A percentile compares a stretch with the other conserved stretches of the same genome.
Evolutionary conservation across 53 echinoderm and acorn worm genomes (phyloP).

Genomic region (Hippasteria phrygiana): DNA sequence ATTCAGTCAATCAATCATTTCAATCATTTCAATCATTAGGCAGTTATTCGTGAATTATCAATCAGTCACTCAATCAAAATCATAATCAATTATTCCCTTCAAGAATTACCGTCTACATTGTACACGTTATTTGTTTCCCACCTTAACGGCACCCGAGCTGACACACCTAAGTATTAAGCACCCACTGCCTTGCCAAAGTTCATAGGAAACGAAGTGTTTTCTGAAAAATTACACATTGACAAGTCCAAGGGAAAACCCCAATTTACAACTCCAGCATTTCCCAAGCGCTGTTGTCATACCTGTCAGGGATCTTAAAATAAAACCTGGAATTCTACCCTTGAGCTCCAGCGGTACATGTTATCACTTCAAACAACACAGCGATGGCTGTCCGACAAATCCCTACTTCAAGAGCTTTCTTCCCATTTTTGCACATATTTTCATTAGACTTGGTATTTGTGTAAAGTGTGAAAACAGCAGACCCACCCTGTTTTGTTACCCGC

Average conservation of each 20-base stretch:
- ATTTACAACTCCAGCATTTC: slow-evolving; percentile 36
- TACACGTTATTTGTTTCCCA: background rate
- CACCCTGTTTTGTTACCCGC: background rate
- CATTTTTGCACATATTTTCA: background rate
- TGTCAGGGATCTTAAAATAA: slow-evolving; percentile 7
- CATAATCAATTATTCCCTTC: too few relatives aligned
- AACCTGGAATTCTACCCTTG: background rate
- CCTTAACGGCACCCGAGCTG: too few relatives aligned
- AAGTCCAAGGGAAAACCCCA: slow-evolving; percentile 54
- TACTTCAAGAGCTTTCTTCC: background rate
- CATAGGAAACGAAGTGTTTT: slow-evolving; percentile 57
- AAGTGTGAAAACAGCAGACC: slow-evolving; percentile 31
- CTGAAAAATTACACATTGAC: slow-evolving; percentile 47
- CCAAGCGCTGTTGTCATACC: slow-evolving; percentile 1
- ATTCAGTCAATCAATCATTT: too few relatives aligned
- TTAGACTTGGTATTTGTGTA: background rate
- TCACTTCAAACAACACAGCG: too few relatives aligned
- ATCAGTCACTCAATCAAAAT: too few relatives aligned
- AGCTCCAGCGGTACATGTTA: background rate
- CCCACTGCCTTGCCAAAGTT: background rate
- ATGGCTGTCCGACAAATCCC: background rate
- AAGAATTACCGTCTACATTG: background rate
- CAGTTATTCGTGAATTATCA: too few relatives aligned
- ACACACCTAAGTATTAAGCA: background rate
- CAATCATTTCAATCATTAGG: too few relatives aligned